These are phyloP conservation scores for Agrochola lychnidis DNA, from an alignment of 2,888 invertebrate genomes.

Conservation along the genomic window DNA sequence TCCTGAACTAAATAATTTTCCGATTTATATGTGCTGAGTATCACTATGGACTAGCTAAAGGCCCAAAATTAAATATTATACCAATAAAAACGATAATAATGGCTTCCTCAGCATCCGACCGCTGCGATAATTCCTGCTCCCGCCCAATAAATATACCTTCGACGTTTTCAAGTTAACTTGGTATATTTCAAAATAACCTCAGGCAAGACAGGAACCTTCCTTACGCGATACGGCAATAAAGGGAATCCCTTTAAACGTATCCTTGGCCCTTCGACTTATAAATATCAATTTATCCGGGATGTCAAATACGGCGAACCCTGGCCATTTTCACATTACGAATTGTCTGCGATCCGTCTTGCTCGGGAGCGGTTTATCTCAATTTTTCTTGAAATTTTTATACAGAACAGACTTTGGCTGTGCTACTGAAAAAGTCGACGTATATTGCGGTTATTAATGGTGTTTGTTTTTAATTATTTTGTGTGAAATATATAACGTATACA, in stretches of 20 bases:
- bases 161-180: conserved; percentile 88
- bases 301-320: conserved; percentile 87
- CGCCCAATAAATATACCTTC: conserved; percentile 89
- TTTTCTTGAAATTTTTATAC: conserved; percentile 75
- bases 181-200: conserved; percentile 89
- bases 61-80: conserved; percentile 90
- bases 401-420: conserved; percentile 64
- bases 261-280: conserved; percentile 89
- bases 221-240: conserved; percentile 87
- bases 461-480: conserved; percentile 69
- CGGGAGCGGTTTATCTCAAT: conserved; percentile 78
- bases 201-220: conserved; percentile 87
- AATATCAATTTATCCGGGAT: conserved; percentile 90
- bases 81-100: conserved; percentile 90
- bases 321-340: conserved; percentile 87
- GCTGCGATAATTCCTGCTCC: conserved; percentile 86
- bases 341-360: conserved; percentile 81
- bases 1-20: conserved; percentile 81
- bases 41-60: conserved; percentile 81
- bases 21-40: conserved; percentile 86
- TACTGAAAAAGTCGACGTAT: conserved; percentile 66
- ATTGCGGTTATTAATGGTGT: conserved; percentile 69
- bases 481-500: conserved; percentile 57
- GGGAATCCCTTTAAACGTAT: conserved; percentile 90
- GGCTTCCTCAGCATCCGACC: conserved; percentile 87